Base-by-base conservation (phyloP, 1,140 invertebrate species). In the Linepithema humile region DNA sequence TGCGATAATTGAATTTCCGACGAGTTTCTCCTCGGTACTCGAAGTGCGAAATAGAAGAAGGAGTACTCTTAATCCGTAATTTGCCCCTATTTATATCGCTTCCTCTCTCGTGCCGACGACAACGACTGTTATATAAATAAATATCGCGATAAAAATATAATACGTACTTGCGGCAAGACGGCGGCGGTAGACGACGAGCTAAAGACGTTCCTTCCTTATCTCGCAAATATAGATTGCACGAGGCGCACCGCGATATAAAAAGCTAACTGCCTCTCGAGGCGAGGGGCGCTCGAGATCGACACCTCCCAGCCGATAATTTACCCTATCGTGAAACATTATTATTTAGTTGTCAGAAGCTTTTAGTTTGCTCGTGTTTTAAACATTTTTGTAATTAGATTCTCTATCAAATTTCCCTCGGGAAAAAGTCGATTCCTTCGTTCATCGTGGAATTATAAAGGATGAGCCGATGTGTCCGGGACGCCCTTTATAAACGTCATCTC, bases 401-500 rank as follows among this genome's bases (percentile, higher is more conserved):
- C 43, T 43, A 45, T 77, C 29, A 38, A 65, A 77, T 65, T 77
- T 77, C 26, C 9, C 32, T 20, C 4, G 9, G 20, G 43, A n/a
- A 48, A 50, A 48, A 23, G 29, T 64, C 43, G 40, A 64, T 20
- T 43, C 17, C n/a, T 6, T 15, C 38, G 74, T 50, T 77, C 45
- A 50, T 65, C 45, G 35, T 20, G 32, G 20, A 77, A 77, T 77
- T 65, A 77, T 77, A 29, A 77, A 77, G 74, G 59, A 77, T 77
- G 59, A 65, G 32, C 59, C 32, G 59, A 40, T 74, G 62, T 53
- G 43, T 65, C 59, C 32, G 45, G 20, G 35, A 64, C 69, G 59
- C 45, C 67, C 32, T 67, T 48, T 70, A 48, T 73, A 69, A 78
- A 85, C 78, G 67, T 72, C 53, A 57, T 55, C 70, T 67, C 40